phyloP scores from a whole-genome alignment of 2,113 vertebrate genomes.

The Psittacus erithacus region DNA sequence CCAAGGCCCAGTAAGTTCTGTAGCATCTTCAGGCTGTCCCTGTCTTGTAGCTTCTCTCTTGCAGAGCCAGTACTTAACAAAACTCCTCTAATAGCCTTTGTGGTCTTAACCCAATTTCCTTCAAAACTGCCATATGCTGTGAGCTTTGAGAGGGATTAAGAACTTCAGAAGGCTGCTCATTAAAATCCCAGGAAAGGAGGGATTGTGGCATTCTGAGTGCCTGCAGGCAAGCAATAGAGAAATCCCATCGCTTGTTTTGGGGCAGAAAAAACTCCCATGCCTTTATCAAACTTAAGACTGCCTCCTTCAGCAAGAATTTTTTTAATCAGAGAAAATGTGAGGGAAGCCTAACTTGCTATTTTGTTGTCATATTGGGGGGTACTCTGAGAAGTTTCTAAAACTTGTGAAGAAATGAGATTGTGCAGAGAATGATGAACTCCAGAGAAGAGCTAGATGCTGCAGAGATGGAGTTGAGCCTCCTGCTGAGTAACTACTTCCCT shows the following conservation, averaged over 20 bases:
- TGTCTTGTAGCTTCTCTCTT: background rate
- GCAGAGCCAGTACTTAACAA: background rate
- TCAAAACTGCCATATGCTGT: conserved; percentile 26
- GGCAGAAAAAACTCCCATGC: background rate
- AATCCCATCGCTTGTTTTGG: background rate
- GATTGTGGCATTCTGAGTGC: background rate
- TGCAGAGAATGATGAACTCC: background rate
- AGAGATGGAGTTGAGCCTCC: background rate
- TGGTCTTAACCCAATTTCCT: conserved; percentile 52
- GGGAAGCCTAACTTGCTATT: background rate
- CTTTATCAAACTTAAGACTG: background rate
- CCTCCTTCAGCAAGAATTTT: background rate
- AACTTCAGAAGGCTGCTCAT: conserved; percentile 28
- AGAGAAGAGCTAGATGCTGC: background rate
- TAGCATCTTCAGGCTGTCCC: background rate
- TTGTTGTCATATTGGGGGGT: background rate
- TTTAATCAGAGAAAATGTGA: background rate
- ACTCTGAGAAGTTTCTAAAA: background rate
- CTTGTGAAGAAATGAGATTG: background rate
- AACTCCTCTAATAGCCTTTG: conserved; percentile 27
- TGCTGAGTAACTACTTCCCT: background rate
- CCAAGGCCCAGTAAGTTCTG: background rate
- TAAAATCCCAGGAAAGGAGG: conserved; percentile 15
- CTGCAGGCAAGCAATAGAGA: background rate
- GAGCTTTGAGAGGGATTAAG: conserved; percentile 52